phyloP scores from a whole-genome alignment of 2,888 invertebrate species.

The Andrena hattorfiana region DNA sequence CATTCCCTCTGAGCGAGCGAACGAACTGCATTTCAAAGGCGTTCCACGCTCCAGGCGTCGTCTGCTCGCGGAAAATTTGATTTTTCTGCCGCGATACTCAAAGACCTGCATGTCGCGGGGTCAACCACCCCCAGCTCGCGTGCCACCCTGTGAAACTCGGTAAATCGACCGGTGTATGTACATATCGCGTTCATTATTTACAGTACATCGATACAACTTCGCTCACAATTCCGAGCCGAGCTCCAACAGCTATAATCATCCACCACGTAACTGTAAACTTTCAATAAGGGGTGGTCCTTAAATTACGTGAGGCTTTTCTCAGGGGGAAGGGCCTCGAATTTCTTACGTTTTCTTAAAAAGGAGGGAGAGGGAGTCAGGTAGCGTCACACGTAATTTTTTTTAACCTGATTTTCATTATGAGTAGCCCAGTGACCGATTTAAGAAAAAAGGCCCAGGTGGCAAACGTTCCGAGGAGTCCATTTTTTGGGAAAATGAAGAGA shows the following conservation, averaged over 20 bases:
- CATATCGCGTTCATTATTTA: slow-evolving; percentile 55
- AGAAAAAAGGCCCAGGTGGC: too few relatives aligned
- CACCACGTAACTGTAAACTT: too few relatives aligned
- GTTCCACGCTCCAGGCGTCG: background rate
- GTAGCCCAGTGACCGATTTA: too few relatives aligned
- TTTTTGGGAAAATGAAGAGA: too few relatives aligned
- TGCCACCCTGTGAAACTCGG: slow-evolving; percentile 52
- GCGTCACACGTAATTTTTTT: too few relatives aligned
- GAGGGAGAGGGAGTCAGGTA: too few relatives aligned
- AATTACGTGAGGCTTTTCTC: too few relatives aligned
- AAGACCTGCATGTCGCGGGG: slow-evolving; percentile 44
- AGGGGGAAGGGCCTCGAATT: too few relatives aligned
- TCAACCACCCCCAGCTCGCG: slow-evolving; percentile 60
- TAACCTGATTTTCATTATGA: too few relatives aligned
- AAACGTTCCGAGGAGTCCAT: too few relatives aligned
- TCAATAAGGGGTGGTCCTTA: too few relatives aligned
- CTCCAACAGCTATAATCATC: background rate
- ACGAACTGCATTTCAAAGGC: background rate
- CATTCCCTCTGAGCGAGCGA: slow-evolving; percentile 29
- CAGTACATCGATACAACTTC: slow-evolving; percentile 40
- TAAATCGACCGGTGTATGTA: slow-evolving; percentile 56
- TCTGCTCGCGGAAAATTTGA: slow-evolving; percentile 40
- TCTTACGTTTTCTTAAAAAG: too few relatives aligned
- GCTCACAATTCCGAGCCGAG: background rate
- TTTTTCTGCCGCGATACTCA: slow-evolving; percentile 44